Evolutionary conservation across 2,797 vertebrate genomes (phyloP).

Genomic region (Sebastes matsubarae): DNA sequence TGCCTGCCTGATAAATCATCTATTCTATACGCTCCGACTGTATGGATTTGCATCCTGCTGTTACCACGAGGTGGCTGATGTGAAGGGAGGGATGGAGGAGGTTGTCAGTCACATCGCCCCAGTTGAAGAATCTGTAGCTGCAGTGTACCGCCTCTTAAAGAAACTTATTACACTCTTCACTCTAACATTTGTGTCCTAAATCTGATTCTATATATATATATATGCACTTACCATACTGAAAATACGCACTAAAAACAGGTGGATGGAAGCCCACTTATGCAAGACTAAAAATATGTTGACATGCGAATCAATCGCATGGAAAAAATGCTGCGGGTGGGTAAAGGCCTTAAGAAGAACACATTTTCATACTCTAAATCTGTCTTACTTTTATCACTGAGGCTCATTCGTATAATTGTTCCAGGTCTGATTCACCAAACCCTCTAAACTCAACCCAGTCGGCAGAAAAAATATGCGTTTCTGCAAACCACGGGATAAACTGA

Average conservation of each 20-base stretch:
- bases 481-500: no score
- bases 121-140: background rate
- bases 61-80: background rate
- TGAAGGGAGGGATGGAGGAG: background rate
- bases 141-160: background rate
- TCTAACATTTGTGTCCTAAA: background rate
- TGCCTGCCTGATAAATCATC: background rate
- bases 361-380: background rate
- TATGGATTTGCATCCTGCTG: constrained; percentile 12
- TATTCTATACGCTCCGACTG: background rate
- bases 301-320: no score
- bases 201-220: background rate
- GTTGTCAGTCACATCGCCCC: background rate
- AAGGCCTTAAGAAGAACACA: background rate
- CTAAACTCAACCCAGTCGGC: no score
- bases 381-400: background rate
- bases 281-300: fast-evolving
- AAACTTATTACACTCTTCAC: background rate
- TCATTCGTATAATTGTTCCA: background rate
- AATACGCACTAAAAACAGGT: background rate
- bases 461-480: no score
- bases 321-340: no score
- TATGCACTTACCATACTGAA: background rate
- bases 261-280: background rate
- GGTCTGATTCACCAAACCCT: background rate